Evolutionary conservation across 1,140 invertebrate species (phyloP), one percentile per base, ranked within the genome.

Genomic region (Tetragonula clypearis): DNA sequence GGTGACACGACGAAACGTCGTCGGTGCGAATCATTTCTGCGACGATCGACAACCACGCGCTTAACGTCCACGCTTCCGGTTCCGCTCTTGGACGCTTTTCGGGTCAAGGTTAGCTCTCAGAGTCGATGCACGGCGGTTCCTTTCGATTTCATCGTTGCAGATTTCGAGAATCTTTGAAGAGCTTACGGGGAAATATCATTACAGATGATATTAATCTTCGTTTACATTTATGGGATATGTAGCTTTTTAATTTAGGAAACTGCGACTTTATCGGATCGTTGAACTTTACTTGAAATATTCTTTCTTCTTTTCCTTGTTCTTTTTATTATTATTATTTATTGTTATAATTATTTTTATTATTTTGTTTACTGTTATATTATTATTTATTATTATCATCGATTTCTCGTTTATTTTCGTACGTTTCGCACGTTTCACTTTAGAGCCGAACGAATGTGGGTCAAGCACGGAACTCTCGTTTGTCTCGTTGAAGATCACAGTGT

Each of bases 1-100:
- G 60, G 66, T 60, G 56, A 49, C 58, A 56, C 72, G 62, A 30
- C 49, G 68, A 30, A 83, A 88, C 84, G 55, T 86, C 80, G 84
- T 30, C 72, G 75, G 55, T 76, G 26, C 72, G 21, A 82, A 85
- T 82, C 65, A 56, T 58, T 73, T 87, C 78, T 74, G n/a, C 65
- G 78, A 79, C 66, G 26, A 73, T 74, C 68, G 56, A 62, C 30
- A 56, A 69, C 83, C 69, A 80, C 74, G 65, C 82, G 69, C 69
- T 49, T 62, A n/a, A 72, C 69, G 69, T 81, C 78, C 68, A 30
- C 85, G 65, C 76, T 89, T 90, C 88, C 86, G 89, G 83, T 88
- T 87, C 86, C 88, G 79, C 79, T 62, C 66, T 68, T 58, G 35
- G 14, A 30, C 5, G 60, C 41, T 90, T 90, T 88, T 88, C 83